These are phyloP conservation scores for Protobothrops flavoviridis DNA, from an alignment of 2,113 vertebrate genomes.

Conservation along the genomic window DNA sequence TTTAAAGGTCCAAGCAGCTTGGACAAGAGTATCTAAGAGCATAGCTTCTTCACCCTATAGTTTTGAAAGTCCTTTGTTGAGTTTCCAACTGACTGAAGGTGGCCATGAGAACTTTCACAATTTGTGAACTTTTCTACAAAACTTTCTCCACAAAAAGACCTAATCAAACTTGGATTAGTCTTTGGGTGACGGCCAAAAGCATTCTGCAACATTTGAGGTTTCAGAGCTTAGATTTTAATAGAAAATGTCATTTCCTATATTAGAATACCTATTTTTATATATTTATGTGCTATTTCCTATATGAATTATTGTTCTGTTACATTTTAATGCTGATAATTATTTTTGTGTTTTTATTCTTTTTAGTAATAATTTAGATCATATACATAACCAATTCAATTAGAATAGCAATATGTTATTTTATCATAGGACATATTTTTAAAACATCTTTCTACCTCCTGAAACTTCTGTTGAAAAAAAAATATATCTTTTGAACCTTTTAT, in stretches of 20 bases:
- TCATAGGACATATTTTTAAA: not conserved
- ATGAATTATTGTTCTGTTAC: not conserved
- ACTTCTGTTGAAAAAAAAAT: not conserved
- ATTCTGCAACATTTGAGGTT: not conserved
- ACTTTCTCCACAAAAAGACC: no score
- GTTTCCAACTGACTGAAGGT: no score
- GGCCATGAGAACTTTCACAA: no score
- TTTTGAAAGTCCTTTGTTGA: no score
- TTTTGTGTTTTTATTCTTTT: not conserved
- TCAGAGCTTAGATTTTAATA: not conserved
- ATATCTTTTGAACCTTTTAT: no score
- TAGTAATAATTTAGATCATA: not conserved
- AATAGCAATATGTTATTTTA: not conserved
- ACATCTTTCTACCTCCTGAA: not conserved
- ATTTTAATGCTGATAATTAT: not conserved
- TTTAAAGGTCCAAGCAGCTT: no score
- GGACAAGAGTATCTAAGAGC: no score
- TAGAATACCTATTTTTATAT: not conserved
- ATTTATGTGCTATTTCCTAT: not conserved
- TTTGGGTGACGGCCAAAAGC: no score
- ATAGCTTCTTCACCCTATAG: no score
- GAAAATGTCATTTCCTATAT: not conserved
- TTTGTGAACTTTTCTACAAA: no score
- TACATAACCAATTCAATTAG: not conserved
- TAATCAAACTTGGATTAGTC: no score